Evolutionary conservation across 2,888 invertebrate species (phyloP).

Genomic region (Macrophya alboannulata): DNA sequence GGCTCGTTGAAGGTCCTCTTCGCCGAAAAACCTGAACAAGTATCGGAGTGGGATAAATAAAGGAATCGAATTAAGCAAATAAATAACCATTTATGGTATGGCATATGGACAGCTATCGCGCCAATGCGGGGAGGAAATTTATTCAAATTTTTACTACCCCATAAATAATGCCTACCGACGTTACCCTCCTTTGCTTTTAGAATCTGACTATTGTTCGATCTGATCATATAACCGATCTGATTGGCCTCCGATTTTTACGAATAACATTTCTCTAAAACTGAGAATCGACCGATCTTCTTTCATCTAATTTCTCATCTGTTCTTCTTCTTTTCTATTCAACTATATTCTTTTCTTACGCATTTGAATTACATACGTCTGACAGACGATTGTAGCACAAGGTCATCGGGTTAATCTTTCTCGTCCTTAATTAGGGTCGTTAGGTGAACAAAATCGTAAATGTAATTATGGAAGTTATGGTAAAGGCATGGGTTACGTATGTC

Average conservation of each 20-base stretch:
- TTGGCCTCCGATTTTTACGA: not conserved
- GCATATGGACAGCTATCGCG: constrained; percentile 58
- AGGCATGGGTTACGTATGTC: constrained; percentile 16
- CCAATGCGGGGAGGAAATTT: constrained; percentile 65
- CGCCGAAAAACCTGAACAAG: constrained; percentile 69
- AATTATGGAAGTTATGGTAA: constrained; percentile 44
- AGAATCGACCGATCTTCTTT: constrained; percentile 6
- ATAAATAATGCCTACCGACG: constrained; percentile 68
- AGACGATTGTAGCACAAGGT: constrained; percentile 5
- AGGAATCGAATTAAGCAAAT: constrained; percentile 68
- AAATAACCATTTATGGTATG: constrained; percentile 67
- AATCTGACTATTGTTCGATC: constrained; percentile 42
- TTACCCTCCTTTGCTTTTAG: constrained; percentile 58
- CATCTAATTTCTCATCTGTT: not conserved
- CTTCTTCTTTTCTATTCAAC: not conserved
- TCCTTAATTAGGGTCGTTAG: constrained; percentile 44
- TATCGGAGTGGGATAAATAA: constrained; percentile 59
- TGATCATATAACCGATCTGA: constrained; percentile 30
- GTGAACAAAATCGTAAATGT: constrained; percentile 48
- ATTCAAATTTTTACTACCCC: constrained; percentile 73
- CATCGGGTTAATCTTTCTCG: constrained; percentile 18
- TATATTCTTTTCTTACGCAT: not conserved
- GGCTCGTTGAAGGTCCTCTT: constrained; percentile 54
- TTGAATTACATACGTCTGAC: not conserved
- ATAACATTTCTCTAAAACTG: not conserved